These are phyloP conservation scores for Eilema caniola DNA, from an alignment of 2,888 invertebrate genomes.

Conservation along the genomic window DNA sequence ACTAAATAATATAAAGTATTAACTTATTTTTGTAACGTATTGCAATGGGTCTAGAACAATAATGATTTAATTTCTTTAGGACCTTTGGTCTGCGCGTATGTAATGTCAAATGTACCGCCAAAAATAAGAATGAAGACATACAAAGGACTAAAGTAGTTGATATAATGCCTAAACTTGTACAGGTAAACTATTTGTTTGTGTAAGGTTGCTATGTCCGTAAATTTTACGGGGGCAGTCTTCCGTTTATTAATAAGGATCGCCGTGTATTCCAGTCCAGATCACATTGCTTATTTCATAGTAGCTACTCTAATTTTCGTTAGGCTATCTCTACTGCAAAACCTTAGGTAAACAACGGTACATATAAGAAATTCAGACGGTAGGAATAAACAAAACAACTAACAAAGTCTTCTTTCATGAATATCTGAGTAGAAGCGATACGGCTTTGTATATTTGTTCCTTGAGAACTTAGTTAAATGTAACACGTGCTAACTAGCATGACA, in stretches of 20 bases:
- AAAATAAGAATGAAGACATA: neutral
- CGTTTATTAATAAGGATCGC: slow-evolving; percentile 74
- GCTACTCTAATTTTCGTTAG: slow-evolving; percentile 61
- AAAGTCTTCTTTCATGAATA: slow-evolving; percentile 70
- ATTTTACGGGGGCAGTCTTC: slow-evolving; percentile 57
- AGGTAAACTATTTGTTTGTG: neutral
- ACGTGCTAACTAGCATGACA: slow-evolving; percentile 44
- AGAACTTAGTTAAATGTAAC: slow-evolving; percentile 47
- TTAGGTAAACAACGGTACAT: slow-evolving; percentile 67
- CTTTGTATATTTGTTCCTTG: slow-evolving; percentile 46
- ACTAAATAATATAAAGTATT: neutral
- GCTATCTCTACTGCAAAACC: slow-evolving; percentile 59
- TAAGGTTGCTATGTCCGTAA: neutral
- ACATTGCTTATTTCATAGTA: slow-evolving; percentile 60
- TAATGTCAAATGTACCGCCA: neutral
- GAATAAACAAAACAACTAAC: slow-evolving; percentile 68
- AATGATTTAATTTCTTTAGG: neutral
- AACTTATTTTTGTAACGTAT: too few relatives aligned
- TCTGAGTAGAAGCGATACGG: slow-evolving; percentile 61
- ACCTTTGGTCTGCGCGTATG: too few relatives aligned
- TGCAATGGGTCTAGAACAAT: too few relatives aligned
- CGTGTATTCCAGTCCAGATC: slow-evolving; percentile 59
- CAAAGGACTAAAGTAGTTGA: neutral
- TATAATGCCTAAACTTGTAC: neutral
- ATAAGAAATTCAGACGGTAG: slow-evolving; percentile 71